Percentiles rank a stretch among this genome's conserved stretches.
phyloP scores from a whole-genome alignment of 2,113 vertebrate species.

The Myrmecophaga tridactyla region DNA sequence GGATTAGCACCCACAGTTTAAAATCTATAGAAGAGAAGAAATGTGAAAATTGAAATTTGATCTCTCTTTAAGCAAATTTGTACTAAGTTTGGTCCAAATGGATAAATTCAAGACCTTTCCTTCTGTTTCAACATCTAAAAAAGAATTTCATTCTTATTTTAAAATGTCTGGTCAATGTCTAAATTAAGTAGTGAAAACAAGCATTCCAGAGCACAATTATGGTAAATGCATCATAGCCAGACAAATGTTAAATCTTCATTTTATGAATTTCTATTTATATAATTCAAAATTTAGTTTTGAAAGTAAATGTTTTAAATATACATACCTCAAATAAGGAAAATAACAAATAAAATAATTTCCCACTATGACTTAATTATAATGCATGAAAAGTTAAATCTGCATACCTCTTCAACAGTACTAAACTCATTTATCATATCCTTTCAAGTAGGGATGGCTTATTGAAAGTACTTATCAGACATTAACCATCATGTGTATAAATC shows the following conservation, averaged over 20 bases:
- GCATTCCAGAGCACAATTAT: background rate
- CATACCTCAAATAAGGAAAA: background rate
- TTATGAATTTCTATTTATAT: slow-evolving; percentile 20
- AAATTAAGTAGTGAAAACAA: slow-evolving; percentile 3
- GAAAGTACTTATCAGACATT: slow-evolving; percentile 11
- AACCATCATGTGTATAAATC: background rate
- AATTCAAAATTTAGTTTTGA: background rate
- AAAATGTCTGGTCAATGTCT: background rate
- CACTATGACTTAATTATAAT: background rate
- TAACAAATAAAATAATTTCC: slow-evolving; percentile 4
- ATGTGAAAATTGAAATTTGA: background rate
- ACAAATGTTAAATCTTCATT: background rate
- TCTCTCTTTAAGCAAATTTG: slow-evolving; percentile 10
- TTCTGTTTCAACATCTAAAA: background rate
- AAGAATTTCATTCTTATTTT: background rate
- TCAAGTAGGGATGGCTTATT: slow-evolving; percentile 1
- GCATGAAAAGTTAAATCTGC: slow-evolving; percentile 21
- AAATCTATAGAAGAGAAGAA: slow-evolving; percentile 1
- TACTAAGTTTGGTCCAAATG: background rate
- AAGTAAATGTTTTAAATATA: background rate
- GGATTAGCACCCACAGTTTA: background rate
- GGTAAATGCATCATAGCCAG: background rate
- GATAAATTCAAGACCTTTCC: slow-evolving; percentile 8
- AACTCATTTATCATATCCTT: background rate
- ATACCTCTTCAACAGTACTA: background rate